Base-by-base conservation (phyloP, 2,888 invertebrate species). In the Cenopis cana region DNA sequence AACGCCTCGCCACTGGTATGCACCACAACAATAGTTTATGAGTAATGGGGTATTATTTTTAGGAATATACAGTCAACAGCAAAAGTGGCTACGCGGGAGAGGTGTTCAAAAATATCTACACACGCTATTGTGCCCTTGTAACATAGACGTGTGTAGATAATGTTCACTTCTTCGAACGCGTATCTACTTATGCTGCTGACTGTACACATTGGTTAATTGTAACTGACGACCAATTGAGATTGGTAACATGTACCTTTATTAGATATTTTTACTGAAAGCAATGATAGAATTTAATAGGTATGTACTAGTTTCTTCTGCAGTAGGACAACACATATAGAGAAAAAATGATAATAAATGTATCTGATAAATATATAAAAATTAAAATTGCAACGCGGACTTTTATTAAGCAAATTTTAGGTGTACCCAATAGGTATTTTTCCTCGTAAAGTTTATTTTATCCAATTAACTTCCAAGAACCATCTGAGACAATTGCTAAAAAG, bases 321-420 rank as follows among this genome's bases (percentile, higher is more conserved):
- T 89, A 90, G 90, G 84, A 82, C 80, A 83, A 85, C 81, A 87
- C 81, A 76, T 84, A 86, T 91, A 91, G 90, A 85, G 83, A 84
- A 89, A 89, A 86, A 83, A 85, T 82, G 77, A 84, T 82, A 81
- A 85, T 74, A 73, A 79, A 88, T 89, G 84, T 90, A 89, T 87
- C 87, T 86, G 85, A 90, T 86, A 88, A 57, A 90, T 61, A 89
- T 89, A 90, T 87, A 89, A 84, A 83, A 82, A 83, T 81, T 82
- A 82, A 82, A 78, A 79, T 73, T 57, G 36, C 41, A 41, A 41
- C 50, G 17, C 12, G n/a, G 36, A 17, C 41, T 67, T 70, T 64
- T 54, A 64, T 59, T 64, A 4, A 33, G 2, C 46, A 38, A 36
- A 12, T 14, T 12, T 41, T 10, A 3, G 24, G 24, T 24, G 38